These are phyloP conservation scores for Coleophora flavipennella DNA, from an alignment of 2,888 invertebrate genomes.

Conservation along the genomic window DNA sequence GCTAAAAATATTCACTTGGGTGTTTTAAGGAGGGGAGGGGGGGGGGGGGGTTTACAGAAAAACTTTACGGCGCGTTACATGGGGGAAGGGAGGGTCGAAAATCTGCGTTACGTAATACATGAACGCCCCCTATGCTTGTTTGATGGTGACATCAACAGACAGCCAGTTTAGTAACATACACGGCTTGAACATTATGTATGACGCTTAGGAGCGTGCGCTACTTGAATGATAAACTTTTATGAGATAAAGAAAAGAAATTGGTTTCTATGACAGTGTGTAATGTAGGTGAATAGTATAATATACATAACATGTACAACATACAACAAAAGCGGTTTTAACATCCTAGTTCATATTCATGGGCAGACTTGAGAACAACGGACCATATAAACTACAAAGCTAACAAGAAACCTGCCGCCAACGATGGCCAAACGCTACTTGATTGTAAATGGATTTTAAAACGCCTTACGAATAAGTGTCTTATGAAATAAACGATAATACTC, in stretches of 20 bases:
- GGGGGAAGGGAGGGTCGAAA: no score
- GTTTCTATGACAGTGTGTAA: conserved; percentile 25
- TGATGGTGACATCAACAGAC: conserved; percentile 1
- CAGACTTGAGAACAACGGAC: conserved; percentile 42
- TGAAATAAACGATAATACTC: no score
- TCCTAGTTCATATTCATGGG: conserved; percentile 34
- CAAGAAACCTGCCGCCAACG: conserved; percentile 15
- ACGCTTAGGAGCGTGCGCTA: conserved; percentile 5
- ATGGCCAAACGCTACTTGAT: conserved; percentile 14
- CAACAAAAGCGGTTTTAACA: conserved; percentile 30
- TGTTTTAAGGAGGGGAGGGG: no score
- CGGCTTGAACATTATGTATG: conserved; percentile 1
- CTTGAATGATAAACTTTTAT: conserved; percentile 32
- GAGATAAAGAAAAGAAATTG: conserved; percentile 30
- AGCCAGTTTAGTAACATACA: conserved; percentile 1
- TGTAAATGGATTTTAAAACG: no score
- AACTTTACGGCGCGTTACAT: no score
- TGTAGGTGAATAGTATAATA: not conserved
- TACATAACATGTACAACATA: conserved; percentile 20
- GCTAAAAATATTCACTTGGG: no score
- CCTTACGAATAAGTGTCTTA: no score
- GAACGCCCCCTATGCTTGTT: no score
- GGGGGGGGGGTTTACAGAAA: no score
- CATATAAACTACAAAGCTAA: conserved; percentile 24
- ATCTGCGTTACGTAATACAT: no score